Evolutionary conservation across 2,797 vertebrate genomes (phyloP).

Genomic region (Lepus townsendii): DNA sequence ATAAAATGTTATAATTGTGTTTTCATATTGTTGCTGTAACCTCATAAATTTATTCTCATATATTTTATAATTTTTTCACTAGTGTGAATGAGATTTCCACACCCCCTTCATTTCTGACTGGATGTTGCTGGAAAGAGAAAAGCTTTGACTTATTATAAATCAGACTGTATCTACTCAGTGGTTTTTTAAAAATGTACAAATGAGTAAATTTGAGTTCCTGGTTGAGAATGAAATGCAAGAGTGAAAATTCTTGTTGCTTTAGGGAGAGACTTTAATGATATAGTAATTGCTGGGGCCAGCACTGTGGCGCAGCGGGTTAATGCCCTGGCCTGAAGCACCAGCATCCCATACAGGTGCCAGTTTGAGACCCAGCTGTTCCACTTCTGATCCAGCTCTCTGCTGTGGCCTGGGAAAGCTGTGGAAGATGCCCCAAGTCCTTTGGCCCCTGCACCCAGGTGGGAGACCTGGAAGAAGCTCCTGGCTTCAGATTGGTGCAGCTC

Average conservation of each 20-base stretch:
- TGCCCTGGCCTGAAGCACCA: too few species aligned
- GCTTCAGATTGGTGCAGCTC: too few species aligned
- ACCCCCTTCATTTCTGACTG: background rate
- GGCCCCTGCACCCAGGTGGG: too few species aligned
- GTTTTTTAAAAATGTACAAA: slow-evolving; percentile 6
- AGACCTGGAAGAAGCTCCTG: too few species aligned
- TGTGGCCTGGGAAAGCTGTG: too few species aligned
- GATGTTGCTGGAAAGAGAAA: background rate
- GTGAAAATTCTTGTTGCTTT: slow-evolving; percentile 12
- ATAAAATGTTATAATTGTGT: background rate
- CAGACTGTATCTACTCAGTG: background rate
- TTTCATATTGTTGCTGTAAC: background rate
- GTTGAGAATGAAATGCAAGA: slow-evolving; percentile 8
- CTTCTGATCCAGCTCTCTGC: too few species aligned
- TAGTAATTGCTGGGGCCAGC: background rate
- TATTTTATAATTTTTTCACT: background rate
- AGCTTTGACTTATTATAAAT: background rate
- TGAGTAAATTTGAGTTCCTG: slow-evolving; percentile 27
- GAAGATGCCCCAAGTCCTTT: too few species aligned
- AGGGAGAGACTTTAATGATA: background rate
- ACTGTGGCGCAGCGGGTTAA: too few species aligned
- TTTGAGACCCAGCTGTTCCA: too few species aligned
- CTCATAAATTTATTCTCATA: background rate
- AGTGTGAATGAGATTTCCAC: background rate
- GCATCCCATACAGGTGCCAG: too few species aligned